Evolutionary conservation across 2,113 vertebrate genomes (phyloP).

Genomic region (Notothenia rossii): DNA sequence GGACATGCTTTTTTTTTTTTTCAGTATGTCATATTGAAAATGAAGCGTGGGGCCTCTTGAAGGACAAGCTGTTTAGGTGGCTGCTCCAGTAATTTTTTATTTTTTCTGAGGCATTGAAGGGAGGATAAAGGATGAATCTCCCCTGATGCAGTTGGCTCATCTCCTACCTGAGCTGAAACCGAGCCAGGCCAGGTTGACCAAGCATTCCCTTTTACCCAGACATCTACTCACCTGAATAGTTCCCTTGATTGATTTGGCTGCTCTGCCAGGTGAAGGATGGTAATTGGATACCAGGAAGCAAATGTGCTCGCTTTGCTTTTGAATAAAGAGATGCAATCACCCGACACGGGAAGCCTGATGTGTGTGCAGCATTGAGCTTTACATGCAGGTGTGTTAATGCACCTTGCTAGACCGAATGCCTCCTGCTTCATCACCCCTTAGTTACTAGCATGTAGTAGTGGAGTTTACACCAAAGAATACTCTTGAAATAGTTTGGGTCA

Average conservation of each 20-base stretch:
- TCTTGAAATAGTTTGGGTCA: no score
- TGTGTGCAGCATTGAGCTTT: neutral
- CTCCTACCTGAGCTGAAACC: conserved; percentile 36
- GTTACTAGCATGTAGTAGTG: neutral
- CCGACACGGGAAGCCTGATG: neutral
- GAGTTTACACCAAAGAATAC: neutral
- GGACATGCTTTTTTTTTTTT: neutral
- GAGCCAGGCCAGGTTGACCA: conserved; percentile 19
- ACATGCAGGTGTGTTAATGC: neutral
- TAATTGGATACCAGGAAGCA: conserved; percentile 32
- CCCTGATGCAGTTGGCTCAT: conserved; percentile 30
- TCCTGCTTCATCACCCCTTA: neutral
- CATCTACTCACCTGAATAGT: conserved; percentile 60
- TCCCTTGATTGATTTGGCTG: conserved; percentile 50
- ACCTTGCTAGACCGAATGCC: neutral
- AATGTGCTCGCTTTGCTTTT: neutral
- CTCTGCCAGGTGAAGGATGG: conserved; percentile 1
- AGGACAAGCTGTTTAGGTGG: conserved; percentile 33
- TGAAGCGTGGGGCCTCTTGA: neutral
- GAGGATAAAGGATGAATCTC: conserved; percentile 36
- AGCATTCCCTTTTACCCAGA: conserved; percentile 26
- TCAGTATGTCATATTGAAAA: conserved; percentile 11
- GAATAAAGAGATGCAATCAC: conserved; percentile 28
- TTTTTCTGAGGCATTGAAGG: conserved; percentile 6
- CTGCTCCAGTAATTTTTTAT: neutral